phyloP scores from a whole-genome alignment of 2,797 vertebrate genomes.

The Monodelphis domestica region DNA sequence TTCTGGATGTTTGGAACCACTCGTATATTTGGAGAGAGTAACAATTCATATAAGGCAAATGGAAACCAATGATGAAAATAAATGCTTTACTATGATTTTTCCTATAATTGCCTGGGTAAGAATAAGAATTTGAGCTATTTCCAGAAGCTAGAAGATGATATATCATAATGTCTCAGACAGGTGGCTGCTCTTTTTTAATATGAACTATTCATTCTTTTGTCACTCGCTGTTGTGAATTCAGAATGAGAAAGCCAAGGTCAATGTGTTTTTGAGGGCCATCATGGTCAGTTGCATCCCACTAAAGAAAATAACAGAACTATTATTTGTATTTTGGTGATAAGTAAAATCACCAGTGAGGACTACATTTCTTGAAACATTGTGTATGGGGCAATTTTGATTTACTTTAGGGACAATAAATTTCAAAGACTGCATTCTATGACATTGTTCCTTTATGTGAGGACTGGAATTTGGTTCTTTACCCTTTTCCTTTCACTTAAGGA shows the following conservation, averaged over 20 bases:
- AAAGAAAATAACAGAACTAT: constrained; percentile 32
- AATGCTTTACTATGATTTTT: not conserved
- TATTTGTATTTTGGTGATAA: constrained; percentile 53
- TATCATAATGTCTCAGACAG: constrained; percentile 28
- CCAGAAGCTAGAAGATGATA: not conserved
- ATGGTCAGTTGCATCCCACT: not conserved
- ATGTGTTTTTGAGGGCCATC: constrained; percentile 46
- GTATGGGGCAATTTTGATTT: constrained; percentile 1
- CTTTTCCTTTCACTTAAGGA: constrained; percentile 9
- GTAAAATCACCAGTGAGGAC: not conserved
- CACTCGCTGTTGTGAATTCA: constrained; percentile 43
- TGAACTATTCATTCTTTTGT: constrained; percentile 43
- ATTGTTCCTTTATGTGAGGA: constrained; percentile 11
- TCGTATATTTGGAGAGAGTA: not conserved
- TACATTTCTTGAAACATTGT: constrained; percentile 41
- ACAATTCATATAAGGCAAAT: not conserved
- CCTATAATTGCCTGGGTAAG: not conserved
- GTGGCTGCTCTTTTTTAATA: constrained; percentile 6
- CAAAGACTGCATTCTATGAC: not conserved
- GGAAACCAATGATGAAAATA: not conserved
- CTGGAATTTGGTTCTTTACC: constrained; percentile 13
- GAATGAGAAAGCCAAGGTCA: constrained; percentile 53
- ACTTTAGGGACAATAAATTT: constrained; percentile 34
- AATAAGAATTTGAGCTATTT: constrained; percentile 11
- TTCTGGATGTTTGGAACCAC: not conserved